A percentile compares a stretch with the other conserved stretches of the same genome.
Evolutionary conservation across 2,888 invertebrate species (phyloP).

Genomic region (Morpho helenor): DNA sequence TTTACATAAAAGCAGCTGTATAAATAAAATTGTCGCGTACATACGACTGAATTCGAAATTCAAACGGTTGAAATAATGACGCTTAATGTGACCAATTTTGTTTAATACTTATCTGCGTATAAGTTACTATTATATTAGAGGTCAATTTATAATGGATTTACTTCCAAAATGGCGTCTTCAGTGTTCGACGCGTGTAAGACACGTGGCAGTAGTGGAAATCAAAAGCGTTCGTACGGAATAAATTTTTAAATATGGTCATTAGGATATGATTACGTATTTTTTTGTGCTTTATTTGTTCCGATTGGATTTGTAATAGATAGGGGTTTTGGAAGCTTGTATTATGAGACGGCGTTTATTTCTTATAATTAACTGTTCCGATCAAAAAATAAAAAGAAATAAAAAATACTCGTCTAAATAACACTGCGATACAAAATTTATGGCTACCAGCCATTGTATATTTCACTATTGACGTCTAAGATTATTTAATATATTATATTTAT

Average conservation of each 20-base stretch:
- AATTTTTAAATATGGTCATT: slow-evolving; percentile 72
- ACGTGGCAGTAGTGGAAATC: slow-evolving; percentile 64
- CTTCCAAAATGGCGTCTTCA: slow-evolving; percentile 53
- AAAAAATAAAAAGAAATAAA: neutral
- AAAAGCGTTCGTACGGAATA: slow-evolving; percentile 70
- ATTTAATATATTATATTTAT: neutral
- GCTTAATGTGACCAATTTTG: slow-evolving; percentile 40
- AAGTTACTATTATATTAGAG: slow-evolving; percentile 7
- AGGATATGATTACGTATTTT: slow-evolving; percentile 58
- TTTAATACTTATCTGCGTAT: slow-evolving; percentile 10
- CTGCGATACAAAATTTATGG: no score
- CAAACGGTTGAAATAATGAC: slow-evolving; percentile 67
- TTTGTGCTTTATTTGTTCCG: slow-evolving; percentile 52
- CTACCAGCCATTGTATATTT: no score
- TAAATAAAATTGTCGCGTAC: slow-evolving; percentile 7
- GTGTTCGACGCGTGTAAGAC: slow-evolving; percentile 55
- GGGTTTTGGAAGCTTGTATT: slow-evolving; percentile 38
- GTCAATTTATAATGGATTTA: slow-evolving; percentile 35
- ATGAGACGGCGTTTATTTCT: slow-evolving; percentile 15
- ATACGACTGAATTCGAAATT: slow-evolving; percentile 50
- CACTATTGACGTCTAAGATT: neutral
- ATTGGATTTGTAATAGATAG: slow-evolving; percentile 66
- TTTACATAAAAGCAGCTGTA: slow-evolving; percentile 6
- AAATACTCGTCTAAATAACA: no score
- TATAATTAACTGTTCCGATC: neutral